Evolutionary conservation across 1,140 invertebrate genomes (phyloP), one percentile per base, ranked within the genome.

Genomic region (Drosophila burlai): DNA sequence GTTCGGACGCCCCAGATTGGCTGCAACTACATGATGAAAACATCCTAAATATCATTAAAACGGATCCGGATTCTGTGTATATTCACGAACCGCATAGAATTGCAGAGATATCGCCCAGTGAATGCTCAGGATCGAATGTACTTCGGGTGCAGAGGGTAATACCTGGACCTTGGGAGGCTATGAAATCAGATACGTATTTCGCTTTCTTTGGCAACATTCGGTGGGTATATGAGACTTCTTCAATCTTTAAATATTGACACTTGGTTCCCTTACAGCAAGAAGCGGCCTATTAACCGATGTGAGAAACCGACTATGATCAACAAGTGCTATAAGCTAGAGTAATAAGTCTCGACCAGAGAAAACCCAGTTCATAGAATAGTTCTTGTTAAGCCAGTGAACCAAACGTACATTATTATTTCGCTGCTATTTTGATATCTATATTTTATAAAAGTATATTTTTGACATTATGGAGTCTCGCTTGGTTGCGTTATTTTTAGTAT

Each of bases 171-270:
- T 85, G 71, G 9, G 34, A 50, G 4, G 46, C 45, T 29, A 85
- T 85, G 82, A 26, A 64, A 36, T 50, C 68, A 15, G 74, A 75
- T 61, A 45, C 69, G 31, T 63, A n/a, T 15, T 81, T 66, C 38
- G 47, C 76, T n/a, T 63, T 91, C 4, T 91, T 81, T 46, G 89
- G 89, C 8, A 73, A 89, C 36, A 45, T 57, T 13, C 47, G 62
- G 89, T 91, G 63, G 6, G 74, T 62, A 26, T 21, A 15, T 8
- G 24, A 0, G 2, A 4, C 8, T 31, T n/a, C 18, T 36, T 46
- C 21, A 18, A 24, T 6, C 3, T 2, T 15, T 18, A 13, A 11
- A 8, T 42, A 31, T 16, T 49, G 10, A 2, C 29, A 10, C n/a
- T 47, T 29, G 0, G 29, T 49, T 42, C 38, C 11, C 38, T 47